Evolutionary conservation across 2,888 invertebrate genomes (phyloP), one percentile per base, ranked within the genome.

Genomic region (Timema cristinae): DNA sequence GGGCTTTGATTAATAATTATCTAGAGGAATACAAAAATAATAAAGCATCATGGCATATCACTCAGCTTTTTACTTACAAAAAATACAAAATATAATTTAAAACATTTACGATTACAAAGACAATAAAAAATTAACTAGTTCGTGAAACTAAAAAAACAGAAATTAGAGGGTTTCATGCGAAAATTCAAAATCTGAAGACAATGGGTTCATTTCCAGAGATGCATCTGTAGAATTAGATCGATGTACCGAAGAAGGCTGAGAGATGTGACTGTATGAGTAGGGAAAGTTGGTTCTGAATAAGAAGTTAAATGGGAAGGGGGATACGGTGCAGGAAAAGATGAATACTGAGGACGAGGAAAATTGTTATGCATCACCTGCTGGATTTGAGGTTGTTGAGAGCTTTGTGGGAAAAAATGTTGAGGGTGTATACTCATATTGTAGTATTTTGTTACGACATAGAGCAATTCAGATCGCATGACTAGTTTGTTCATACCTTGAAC

Each of bases 401-500:
- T 54, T 13, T 54, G 54, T 54, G 54, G 54, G 54, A 54, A n/a
- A 13, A 13, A 54, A 32, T 32, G 32, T 32, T 32, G 32, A 32
- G 32, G 11, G 54, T 54, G n/a, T 54, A 54, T n/a, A 54, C 54
- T 54, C 54, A 54, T 54, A 54, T 54, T 54, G 54, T 54, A 54
- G 4, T 54, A 54, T 54, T 54, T 54, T 54, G 54, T 54, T 54
- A 54, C n/a, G 54, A 54, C 54, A 13, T 54, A 4, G 54, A 54
- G 54, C 54, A 54, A 54, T 54, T 54, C 54, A 54, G 54, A 54
- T 54, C n/a, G 54, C 54, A 13, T 54, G 54, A 4, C 54, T 4
- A 54, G 54, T 54, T 54, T 54, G 11, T 54, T 54, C 54, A 54
- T 54, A 54, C 54, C 54, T 54, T 54, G 54, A 54, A 54, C n/a